Percentiles rank a stretch among this genome's conserved stretches.
Conservation (phyloP, 1,140 invertebrate genomes). For the Ostrea edulis region DNA sequence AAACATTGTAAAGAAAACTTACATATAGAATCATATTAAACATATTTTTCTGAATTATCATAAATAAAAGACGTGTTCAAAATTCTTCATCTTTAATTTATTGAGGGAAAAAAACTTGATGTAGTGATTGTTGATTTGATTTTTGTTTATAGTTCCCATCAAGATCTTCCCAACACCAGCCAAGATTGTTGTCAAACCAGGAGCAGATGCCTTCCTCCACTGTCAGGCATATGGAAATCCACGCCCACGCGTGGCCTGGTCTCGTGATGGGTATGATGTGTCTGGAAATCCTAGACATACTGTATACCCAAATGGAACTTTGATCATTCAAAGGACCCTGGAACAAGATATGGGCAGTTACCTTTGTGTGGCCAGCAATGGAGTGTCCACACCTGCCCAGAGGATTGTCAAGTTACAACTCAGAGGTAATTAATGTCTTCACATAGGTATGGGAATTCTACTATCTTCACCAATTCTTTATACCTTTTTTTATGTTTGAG, state of each 20-base stretch:
- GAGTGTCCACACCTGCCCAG: constrained; percentile 52
- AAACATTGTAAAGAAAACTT: too few species aligned
- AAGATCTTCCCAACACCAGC: constrained; percentile 62
- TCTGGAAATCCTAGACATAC: constrained; percentile 40
- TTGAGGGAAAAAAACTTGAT: too few species aligned
- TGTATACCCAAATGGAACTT: constrained; percentile 66
- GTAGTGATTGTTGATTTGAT: not conserved
- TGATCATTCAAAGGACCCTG: constrained; percentile 58
- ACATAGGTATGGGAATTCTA: not conserved
- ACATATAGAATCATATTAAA: too few species aligned
- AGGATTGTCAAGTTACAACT: constrained; percentile 56
- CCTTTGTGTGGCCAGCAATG: constrained; percentile 66
- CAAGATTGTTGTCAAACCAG: constrained; percentile 59
- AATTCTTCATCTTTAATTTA: too few species aligned
- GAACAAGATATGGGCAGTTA: constrained; percentile 62
- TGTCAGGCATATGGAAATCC: constrained; percentile 66
- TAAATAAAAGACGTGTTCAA: too few species aligned
- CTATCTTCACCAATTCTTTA: too few species aligned
- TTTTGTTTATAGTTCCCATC: constrained; percentile 58
- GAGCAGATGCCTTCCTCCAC: constrained; percentile 65
- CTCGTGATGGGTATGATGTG: constrained; percentile 48
- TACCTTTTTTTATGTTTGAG: too few species aligned
- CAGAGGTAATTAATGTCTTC: constrained; percentile 53
- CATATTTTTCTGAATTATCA: too few species aligned
- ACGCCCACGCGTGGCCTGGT: constrained; percentile 57